phyloP scores from a whole-genome alignment of 2,888 invertebrate species.

The Escarpia spicata region DNA sequence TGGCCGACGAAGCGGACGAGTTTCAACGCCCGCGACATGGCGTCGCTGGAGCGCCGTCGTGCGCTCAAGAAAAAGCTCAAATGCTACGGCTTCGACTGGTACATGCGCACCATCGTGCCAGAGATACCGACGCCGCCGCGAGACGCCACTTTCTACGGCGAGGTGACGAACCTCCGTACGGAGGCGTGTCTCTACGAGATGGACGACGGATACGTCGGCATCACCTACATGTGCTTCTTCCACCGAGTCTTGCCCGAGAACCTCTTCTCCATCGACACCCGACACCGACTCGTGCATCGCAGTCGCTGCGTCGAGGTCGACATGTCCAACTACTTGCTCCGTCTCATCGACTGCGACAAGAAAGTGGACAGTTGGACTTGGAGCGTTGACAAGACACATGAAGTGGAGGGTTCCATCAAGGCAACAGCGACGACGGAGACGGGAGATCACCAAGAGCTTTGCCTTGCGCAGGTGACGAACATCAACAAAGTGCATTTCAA shows the following conservation, averaged over 20 bases:
- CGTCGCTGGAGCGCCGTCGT: conserved; percentile 67
- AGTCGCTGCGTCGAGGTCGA: conserved; percentile 35
- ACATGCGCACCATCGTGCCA: conserved; percentile 71
- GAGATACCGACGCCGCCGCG: conserved; percentile 69
- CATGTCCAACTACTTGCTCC: conserved; percentile 34
- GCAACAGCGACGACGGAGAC: neutral
- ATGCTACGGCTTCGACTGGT: conserved; percentile 71
- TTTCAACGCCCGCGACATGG: conserved; percentile 39
- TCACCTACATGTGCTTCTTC: conserved; percentile 48
- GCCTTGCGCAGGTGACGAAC: conserved; percentile 47
- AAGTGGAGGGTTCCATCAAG: conserved; percentile 32
- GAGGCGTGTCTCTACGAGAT: conserved; percentile 42
- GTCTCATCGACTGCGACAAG: conserved; percentile 32
- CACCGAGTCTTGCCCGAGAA: conserved; percentile 48
- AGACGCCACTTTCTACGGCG: conserved; percentile 45
- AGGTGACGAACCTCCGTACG: conserved; percentile 44
- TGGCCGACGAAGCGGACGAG: conserved; percentile 42
- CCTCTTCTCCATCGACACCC: conserved; percentile 43
- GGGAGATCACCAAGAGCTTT: conserved; percentile 14
- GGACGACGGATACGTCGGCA: conserved; percentile 43
- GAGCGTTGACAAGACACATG: conserved; percentile 35
- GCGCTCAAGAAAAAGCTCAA: conserved; percentile 81
- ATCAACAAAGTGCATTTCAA: conserved; percentile 41
- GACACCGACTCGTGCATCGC: neutral
- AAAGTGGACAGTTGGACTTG: conserved; percentile 32